These are phyloP conservation scores for Cranoglanis bouderius DNA, from an alignment of 2,113 vertebrate species.

Conservation along the genomic window DNA sequence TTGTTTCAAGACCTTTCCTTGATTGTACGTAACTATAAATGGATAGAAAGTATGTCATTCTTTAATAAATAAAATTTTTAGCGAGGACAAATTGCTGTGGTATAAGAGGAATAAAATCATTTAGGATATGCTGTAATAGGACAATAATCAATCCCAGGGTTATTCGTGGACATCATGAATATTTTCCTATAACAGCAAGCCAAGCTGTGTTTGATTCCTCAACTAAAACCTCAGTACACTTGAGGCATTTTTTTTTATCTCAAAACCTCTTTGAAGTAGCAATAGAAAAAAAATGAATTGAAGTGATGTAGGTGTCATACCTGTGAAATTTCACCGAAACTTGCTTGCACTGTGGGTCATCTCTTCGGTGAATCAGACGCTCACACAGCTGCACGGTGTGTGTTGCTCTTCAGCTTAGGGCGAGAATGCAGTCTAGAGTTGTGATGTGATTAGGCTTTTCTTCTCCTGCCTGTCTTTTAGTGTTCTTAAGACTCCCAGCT, in stretches of 20 bases:
- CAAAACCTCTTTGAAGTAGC: background rate
- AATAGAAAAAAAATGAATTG: background rate
- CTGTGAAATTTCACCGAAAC: slow-evolving; percentile 36
- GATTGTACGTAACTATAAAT: background rate
- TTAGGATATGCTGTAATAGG: too few species aligned
- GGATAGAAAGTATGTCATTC: background rate
- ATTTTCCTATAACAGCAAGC: background rate
- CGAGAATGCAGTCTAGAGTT: background rate
- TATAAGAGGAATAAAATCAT: background rate
- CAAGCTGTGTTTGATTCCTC: background rate
- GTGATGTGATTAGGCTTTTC: background rate
- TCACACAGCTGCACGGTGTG: slow-evolving; percentile 11
- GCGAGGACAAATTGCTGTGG: background rate
- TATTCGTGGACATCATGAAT: background rate
- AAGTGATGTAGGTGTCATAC: slow-evolving; percentile 28
- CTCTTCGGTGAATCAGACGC: background rate
- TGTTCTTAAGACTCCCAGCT: background rate
- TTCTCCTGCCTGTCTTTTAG: background rate
- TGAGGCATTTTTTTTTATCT: background rate
- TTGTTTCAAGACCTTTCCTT: background rate
- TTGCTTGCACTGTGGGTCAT: slow-evolving; percentile 1
- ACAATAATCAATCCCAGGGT: background rate
- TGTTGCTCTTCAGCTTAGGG: background rate
- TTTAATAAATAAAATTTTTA: background rate
- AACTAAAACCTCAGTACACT: background rate